These are phyloP conservation scores for Cartodere bifasciata DNA, from an alignment of 2,888 invertebrate genomes.

Conservation along the genomic window DNA sequence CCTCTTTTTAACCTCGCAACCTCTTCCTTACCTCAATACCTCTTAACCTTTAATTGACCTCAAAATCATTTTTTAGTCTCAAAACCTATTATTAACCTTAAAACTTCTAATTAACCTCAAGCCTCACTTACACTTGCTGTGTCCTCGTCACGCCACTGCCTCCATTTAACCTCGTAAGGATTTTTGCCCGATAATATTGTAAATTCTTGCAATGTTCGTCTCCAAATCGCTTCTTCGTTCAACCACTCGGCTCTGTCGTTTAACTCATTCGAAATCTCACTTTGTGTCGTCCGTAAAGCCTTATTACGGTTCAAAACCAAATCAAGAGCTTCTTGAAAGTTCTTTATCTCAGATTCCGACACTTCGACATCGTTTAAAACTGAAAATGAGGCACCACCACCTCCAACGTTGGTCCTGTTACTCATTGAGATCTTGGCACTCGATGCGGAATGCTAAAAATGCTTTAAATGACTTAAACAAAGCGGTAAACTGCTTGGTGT, in stretches of 20 bases:
- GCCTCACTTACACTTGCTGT: conserved; percentile 16
- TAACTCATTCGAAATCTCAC: conserved; percentile 20
- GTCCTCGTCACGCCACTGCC: conserved; percentile 22
- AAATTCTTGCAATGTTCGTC: conserved; percentile 22
- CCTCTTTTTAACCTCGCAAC: too few species aligned
- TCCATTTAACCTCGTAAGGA: conserved; percentile 19
- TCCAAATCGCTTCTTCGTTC: conserved; percentile 23
- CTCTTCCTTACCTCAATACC: too few species aligned
- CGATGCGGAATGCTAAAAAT: too few species aligned
- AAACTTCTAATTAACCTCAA: too few species aligned
- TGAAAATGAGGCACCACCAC: too few species aligned
- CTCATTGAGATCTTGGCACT: too few species aligned
- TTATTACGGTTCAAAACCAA: conserved; percentile 21
- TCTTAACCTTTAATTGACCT: too few species aligned
- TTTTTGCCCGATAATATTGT: conserved; percentile 20
- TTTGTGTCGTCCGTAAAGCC: conserved; percentile 20
- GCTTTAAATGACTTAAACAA: too few species aligned
- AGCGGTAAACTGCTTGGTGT: too few species aligned
- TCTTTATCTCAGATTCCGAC: conserved; percentile 16
- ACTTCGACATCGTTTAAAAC: conserved; percentile 7
- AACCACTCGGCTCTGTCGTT: conserved; percentile 20
- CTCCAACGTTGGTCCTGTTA: too few species aligned
- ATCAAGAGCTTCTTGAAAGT: conserved; percentile 20
- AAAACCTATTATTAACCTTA: too few species aligned
- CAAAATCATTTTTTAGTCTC: too few species aligned